Conservation (phyloP, 2,797 vertebrate species). For the Thamnophis elegans region DNA sequence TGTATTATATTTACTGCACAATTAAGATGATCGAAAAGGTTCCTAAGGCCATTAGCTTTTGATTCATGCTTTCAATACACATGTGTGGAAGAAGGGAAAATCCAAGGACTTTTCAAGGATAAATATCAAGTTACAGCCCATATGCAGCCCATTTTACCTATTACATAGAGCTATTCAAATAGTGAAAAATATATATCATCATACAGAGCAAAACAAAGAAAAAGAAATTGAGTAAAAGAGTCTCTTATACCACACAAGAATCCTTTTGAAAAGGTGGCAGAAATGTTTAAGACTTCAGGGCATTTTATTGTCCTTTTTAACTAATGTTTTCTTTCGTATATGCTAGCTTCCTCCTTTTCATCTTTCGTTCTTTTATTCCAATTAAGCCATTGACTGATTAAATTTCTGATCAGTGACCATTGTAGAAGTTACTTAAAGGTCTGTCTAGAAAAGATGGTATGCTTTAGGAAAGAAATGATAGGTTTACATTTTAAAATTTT, state of each 20-base stretch:
- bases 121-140: constrained; percentile 17
- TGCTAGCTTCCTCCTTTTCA: neutral
- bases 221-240: neutral
- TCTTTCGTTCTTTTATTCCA: neutral
- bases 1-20: constrained; percentile 32
- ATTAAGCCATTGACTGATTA: neutral
- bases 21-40: constrained; percentile 20
- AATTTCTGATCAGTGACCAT: neutral
- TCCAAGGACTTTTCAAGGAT: constrained; percentile 46
- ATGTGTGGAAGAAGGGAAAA: constrained; percentile 16
- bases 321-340: neutral
- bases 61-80: constrained; percentile 39
- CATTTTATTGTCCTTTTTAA: neutral
- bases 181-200: neutral
- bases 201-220: neutral
- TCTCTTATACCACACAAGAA: neutral
- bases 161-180: neutral
- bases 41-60: constrained; percentile 43
- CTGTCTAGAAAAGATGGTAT: neutral
- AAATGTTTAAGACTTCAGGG: neutral
- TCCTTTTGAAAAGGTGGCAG: neutral
- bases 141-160: constrained; percentile 12
- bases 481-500: neutral
- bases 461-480: neutral
- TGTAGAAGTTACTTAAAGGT: neutral